These are phyloP conservation scores for Chrosomus eos DNA, from an alignment of 2,797 vertebrate species.

Conservation along the genomic window DNA sequence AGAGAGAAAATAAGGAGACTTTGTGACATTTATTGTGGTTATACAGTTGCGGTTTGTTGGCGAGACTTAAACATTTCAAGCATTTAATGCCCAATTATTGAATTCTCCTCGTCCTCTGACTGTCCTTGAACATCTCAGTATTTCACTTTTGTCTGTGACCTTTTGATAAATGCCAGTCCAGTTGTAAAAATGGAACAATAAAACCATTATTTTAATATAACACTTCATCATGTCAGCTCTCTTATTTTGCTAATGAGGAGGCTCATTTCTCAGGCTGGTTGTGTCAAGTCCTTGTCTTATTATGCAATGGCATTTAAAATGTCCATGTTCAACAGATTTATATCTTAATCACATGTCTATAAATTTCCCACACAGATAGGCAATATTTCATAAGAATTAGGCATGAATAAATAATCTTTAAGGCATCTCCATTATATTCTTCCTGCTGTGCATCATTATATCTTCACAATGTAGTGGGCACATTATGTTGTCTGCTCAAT, in stretches of 20 bases:
- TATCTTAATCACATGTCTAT: slow-evolving; percentile 44
- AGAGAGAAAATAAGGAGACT: slow-evolving; percentile 4
- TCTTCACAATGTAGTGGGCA: not conserved
- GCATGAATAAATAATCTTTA: slow-evolving; percentile 28
- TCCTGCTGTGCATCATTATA: slow-evolving; percentile 4
- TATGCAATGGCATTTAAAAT: slow-evolving; percentile 50
- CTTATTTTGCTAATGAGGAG: slow-evolving; percentile 43
- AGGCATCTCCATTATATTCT: not conserved
- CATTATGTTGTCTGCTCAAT: not conserved
- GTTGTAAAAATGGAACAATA: slow-evolving; percentile 49
- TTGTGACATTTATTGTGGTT: slow-evolving; percentile 11
- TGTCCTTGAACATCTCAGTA: slow-evolving; percentile 36
- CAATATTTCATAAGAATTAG: slow-evolving; percentile 11
- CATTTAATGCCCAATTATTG: slow-evolving; percentile 43
- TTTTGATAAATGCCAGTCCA: slow-evolving; percentile 51
- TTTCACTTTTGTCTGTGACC: slow-evolving; percentile 45
- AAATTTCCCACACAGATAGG: slow-evolving; percentile 3
- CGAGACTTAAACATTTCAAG: slow-evolving; percentile 21
- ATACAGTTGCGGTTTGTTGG: slow-evolving; percentile 13
- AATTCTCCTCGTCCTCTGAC: slow-evolving; percentile 37
- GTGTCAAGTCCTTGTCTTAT: slow-evolving; percentile 31
- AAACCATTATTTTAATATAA: slow-evolving; percentile 48
- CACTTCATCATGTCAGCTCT: slow-evolving; percentile 41
- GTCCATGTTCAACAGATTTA: slow-evolving; percentile 43
- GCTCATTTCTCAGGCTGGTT: slow-evolving; percentile 30